Evolutionary conservation across 2,888 invertebrate genomes (phyloP), one percentile per base, ranked within the genome.

Genomic region (Andrena haemorrhoa): DNA sequence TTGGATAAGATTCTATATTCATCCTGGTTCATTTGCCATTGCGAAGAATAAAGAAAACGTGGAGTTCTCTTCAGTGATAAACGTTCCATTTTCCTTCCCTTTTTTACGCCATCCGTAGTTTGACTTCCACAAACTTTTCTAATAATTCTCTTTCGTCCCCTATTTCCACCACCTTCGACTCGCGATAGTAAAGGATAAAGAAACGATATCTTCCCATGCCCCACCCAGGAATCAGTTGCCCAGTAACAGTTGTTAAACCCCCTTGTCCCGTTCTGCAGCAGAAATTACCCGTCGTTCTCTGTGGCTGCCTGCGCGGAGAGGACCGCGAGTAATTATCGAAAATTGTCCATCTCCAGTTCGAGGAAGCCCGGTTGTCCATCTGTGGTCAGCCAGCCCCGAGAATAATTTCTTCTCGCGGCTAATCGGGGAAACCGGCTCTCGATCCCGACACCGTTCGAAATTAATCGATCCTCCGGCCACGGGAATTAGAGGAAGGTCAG

Each of bases 401-500:
- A 56, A 68, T 65, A 47, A 71, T 75, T 80, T 26, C 73, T 70
- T 79, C 41, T 63, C 79, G 81, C 68, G 60, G 65, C 49, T 71
- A 70, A 82, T 82, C 74, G 80, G 74, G 56, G 75, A 75, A 79
- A 74, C 82, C 75, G 69, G 80, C 82, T 71, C 16, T 33, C 4
- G 23, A 20, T 23, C 23, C 71, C 79, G 31, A 33, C 73, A 47
- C 33, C 69, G 81, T 61, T 53, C 66, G 33, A 61, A 68, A 80
- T 80, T 79, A 80, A 79, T 79, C 78, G 78, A 49, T 49, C 70
- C 69, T 65, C 68, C 81, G 79, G 47, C 61, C 20, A 51, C 53
- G 53, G 61, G 49, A 79, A 74, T 82, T 82, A 61, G 81, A 66
- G 73, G 78, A 70, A 66, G 79, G 69, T 80, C 72, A 65, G 66